phyloP scores from a whole-genome alignment of 2,888 invertebrate species.

The Pimpla rufipes region DNA sequence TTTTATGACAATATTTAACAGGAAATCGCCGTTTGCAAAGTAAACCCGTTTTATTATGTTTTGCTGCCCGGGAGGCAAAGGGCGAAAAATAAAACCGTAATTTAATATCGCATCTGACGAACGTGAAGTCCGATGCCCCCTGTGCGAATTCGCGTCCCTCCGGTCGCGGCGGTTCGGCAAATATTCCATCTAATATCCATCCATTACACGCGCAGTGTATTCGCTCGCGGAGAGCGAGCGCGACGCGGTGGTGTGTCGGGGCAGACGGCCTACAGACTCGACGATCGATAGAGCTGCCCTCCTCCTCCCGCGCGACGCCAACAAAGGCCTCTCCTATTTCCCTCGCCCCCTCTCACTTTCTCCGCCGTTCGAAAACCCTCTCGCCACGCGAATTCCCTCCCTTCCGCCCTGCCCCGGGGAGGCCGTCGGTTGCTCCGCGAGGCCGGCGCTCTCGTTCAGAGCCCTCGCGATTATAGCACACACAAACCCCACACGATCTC shows the following conservation, averaged over 20 bases:
- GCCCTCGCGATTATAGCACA: slow-evolving; percentile 32
- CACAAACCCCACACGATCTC: neutral
- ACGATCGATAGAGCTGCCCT: slow-evolving; percentile 82
- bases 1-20: no score
- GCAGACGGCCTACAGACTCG: slow-evolving; percentile 80
- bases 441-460: slow-evolving; percentile 65
- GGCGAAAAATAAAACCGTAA: neutral
- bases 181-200: slow-evolving; percentile 32
- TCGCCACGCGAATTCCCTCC: slow-evolving; percentile 47
- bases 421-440: slow-evolving; percentile 42
- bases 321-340: slow-evolving; percentile 43
- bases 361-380: slow-evolving; percentile 39
- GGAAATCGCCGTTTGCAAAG: no score
- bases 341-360: slow-evolving; percentile 22
- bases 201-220: slow-evolving; percentile 19
- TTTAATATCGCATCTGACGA: neutral
- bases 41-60: neutral
- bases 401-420: slow-evolving; percentile 27
- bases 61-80: neutral
- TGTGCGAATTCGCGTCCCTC: neutral
- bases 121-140: neutral
- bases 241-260: slow-evolving; percentile 25
- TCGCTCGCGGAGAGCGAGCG: neutral
- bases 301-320: slow-evolving; percentile 53
- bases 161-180: neutral